Evolutionary conservation across 2,888 invertebrate species (phyloP).

Genomic region (Ceramica pisi): DNA sequence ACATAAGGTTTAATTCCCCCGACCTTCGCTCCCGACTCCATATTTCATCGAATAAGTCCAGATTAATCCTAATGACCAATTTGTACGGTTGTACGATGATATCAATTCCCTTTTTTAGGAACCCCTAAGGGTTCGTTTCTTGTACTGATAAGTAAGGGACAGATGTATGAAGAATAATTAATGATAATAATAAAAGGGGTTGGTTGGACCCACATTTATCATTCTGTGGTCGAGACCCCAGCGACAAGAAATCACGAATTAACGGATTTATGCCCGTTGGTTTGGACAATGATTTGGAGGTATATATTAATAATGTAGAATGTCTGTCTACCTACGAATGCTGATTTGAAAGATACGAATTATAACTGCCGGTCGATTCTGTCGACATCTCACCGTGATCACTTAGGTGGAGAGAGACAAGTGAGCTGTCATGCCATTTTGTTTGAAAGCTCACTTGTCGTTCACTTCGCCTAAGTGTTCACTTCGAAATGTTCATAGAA

Average conservation of each 20-base stretch:
- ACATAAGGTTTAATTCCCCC: conserved; percentile 23
- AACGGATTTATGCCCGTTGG: conserved; percentile 64
- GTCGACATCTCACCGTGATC: no score
- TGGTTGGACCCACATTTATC: conserved; percentile 66
- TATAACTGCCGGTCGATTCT: no score
- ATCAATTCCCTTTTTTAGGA: conserved; percentile 60
- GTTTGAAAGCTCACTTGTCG: no score
- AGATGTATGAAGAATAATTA: conserved; percentile 67
- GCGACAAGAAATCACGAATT: conserved; percentile 71
- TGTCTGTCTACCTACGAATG: not conserved
- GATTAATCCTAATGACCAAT: conserved; percentile 61
- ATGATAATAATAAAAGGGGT: conserved; percentile 66
- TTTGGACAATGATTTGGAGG: conserved; percentile 19
- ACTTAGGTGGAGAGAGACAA: no score
- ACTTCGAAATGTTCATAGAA: no score
- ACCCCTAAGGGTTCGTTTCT: conserved; percentile 55
- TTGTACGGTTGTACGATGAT: conserved; percentile 61
- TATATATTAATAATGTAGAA: not conserved
- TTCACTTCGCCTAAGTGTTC: no score
- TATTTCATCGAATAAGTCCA: conserved; percentile 48
- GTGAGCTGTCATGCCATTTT: no score
- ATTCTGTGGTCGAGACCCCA: conserved; percentile 57
- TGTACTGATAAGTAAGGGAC: conserved; percentile 59
- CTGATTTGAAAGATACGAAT: no score
- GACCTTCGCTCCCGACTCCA: conserved; percentile 11